A percentile compares a stretch with the other conserved stretches of the same genome.
These are phyloP conservation scores for Octonoba sinensis DNA, from an alignment of 2,888 invertebrate species.

Conservation along the genomic window DNA sequence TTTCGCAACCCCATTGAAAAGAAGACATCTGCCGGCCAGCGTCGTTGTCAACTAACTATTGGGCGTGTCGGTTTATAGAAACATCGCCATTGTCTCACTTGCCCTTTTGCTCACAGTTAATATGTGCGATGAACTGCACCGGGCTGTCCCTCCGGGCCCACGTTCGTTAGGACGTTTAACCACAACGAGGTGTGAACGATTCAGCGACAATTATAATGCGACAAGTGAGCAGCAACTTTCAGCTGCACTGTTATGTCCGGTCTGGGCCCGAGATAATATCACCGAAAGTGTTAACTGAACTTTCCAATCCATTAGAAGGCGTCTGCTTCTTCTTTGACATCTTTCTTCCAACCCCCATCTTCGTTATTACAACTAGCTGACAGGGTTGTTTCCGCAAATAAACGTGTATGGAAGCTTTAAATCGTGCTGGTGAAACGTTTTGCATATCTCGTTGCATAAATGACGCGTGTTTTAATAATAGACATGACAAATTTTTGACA, in stretches of 20 bases:
- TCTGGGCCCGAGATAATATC: conserved; percentile 10
- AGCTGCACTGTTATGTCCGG: conserved; percentile 14
- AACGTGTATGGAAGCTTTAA: no score
- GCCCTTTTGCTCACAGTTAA: conserved; percentile 24
- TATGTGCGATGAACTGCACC: conserved; percentile 19
- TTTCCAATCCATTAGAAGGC: conserved; percentile 26
- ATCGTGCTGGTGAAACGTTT: no score
- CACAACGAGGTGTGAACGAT: conserved; percentile 49
- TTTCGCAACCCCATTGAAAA: no score
- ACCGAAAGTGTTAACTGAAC: conserved; percentile 18
- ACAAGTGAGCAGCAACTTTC: conserved; percentile 19
- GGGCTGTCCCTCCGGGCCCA: conserved; percentile 15
- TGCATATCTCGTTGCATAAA: no score
- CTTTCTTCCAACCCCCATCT: no score
- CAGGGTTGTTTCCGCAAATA: no score
- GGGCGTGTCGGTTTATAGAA: conserved; percentile 44
- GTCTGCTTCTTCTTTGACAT: conserved; percentile 3
- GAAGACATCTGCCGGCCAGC: background rate
- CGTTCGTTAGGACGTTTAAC: conserved; percentile 41
- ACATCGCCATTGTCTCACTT: conserved; percentile 38
- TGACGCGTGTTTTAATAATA: no score
- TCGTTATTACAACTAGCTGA: no score
- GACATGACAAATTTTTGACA: no score
- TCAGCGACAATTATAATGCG: conserved; percentile 43
- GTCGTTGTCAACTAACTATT: conserved; percentile 42